Base-by-base conservation (phyloP, 1,140 invertebrate genomes). In the Galleria mellonella region DNA sequence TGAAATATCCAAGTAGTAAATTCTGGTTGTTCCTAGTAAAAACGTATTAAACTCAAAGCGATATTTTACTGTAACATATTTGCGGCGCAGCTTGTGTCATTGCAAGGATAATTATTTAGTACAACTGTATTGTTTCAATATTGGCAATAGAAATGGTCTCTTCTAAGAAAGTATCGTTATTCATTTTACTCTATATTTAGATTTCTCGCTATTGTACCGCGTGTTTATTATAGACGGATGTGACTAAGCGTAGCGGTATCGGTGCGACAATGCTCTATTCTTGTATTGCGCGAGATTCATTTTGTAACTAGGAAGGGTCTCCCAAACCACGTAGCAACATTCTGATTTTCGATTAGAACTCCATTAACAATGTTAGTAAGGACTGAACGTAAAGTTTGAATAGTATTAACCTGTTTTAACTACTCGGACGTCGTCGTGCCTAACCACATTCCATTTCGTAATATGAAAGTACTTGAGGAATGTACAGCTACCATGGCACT, bases 331-430 rank as follows among this genome's bases (percentile, higher is more conserved):
- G 17, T 23, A 23, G 17, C 45, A 28, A 28, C 30, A 38, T 9
- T 17, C 17, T 27, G 11, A 4, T 12, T 27, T 38, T 38, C 14
- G 9, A 23, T 23, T 27, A 17, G 15, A 14, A 40, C 12, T 40
- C 29, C 38, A 40, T 29, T 40, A 40, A 40, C 11, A 40, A 40
- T 13, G 29, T 40, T 11, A 12, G 9, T 9, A n/a, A 4, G 14
- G 36, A 15, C 68, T 60, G 60, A 64, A 57, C 61, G 63, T 60
- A 52, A 70, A 58, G 51, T 63, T 23, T 62, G 67, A 69, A 66
- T 74, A 62, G 62, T 74, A 59, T 74, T 72, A 72, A 70, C 68
- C 62, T 72, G 68, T 72, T 75, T 69, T 55, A 75, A 61, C 52
- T 65, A 41, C 45, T 47, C 38, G 38, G 23, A 47, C 45, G 32